phyloP scores from a whole-genome alignment of 23 tunicate species.

The Corella eumyota region DNA sequence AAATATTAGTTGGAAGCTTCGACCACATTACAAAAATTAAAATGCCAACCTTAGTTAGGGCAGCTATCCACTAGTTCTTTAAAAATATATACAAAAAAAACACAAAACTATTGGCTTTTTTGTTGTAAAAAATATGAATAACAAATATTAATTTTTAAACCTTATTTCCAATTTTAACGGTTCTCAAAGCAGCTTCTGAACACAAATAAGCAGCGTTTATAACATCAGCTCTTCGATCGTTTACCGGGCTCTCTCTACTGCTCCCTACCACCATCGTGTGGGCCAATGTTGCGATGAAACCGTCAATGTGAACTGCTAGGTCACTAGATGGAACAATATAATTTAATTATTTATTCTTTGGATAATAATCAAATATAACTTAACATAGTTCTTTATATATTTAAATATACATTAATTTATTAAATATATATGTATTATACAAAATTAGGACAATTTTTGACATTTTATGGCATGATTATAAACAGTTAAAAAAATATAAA shows the following conservation, averaged over 20 bases:
- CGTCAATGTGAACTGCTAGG: constrained; percentile 89
- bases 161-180: constrained; percentile 85
- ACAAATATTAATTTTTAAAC: constrained; percentile 5
- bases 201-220: constrained; percentile 83
- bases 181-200: constrained; percentile 85
- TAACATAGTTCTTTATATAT: neutral
- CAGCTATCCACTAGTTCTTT: no score
- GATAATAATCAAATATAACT: neutral
- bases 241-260: constrained; percentile 52
- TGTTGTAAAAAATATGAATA: neutral
- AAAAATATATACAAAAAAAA: no score
- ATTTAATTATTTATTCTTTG: no score
- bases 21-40: no score
- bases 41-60: no score
- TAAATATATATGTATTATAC: no score
- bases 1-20: no score
- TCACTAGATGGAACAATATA: constrained; percentile 27
- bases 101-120: neutral
- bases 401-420: neutral
- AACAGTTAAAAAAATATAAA: no score
- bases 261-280: constrained; percentile 89
- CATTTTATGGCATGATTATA: no score
- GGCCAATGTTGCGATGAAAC: constrained; percentile 89
- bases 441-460: no score
- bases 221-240: constrained; percentile 76